Base-by-base conservation (phyloP, 2,888 invertebrate species). In the Thereva nobilitata region DNA sequence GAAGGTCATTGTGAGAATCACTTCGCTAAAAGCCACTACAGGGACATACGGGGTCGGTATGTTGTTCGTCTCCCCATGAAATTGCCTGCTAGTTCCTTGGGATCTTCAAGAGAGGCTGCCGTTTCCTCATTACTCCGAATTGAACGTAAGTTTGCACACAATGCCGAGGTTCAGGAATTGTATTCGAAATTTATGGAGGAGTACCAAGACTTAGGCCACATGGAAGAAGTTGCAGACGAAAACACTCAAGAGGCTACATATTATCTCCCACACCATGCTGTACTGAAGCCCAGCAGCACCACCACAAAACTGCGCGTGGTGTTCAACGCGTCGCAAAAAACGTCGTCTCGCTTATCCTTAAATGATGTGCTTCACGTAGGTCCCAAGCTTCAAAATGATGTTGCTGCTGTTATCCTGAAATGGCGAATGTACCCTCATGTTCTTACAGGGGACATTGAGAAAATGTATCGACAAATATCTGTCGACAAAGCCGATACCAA, bases 141-240 rank as follows among this genome's bases (percentile, higher is more conserved):
- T 1, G 44, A 44, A n/a, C 8, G n/a, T n/a, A 44, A n/a, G n/a
- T 44, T 44, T n/a, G 8, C 1, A 44, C 8, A 44, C 8, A n/a
- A 44, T 44, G 2, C 44, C 1, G 1, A 8, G 3, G 8, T 44
- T 8, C n/a, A 9, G 1, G 8, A 8, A 2, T 8, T 9, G 3
- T 44, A 44, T 2, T 9, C 8, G 44, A 44, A 44, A 2, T 44
- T 44, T n/a, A 44, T 44, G 8, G 44, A 44, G 3, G 3, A 44
- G 3, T 44, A 44, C 44, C 44, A 44, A 44, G 8, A 8, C 44
- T n/a, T 44, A 2, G 44, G 44, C n/a, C 44, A 44, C 3, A 44
- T 44, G 44, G 44, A 44, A n/a, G 44, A 44, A n/a, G 44, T 44
- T 3, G n/a, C 44, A 44, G 44, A 44, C 44, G 44, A 44, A 44